Percentiles rank a stretch among this genome's conserved stretches.
These are phyloP conservation scores for Cheilinus undulatus DNA, from an alignment of 2,113 vertebrate species.

Conservation along the genomic window DNA sequence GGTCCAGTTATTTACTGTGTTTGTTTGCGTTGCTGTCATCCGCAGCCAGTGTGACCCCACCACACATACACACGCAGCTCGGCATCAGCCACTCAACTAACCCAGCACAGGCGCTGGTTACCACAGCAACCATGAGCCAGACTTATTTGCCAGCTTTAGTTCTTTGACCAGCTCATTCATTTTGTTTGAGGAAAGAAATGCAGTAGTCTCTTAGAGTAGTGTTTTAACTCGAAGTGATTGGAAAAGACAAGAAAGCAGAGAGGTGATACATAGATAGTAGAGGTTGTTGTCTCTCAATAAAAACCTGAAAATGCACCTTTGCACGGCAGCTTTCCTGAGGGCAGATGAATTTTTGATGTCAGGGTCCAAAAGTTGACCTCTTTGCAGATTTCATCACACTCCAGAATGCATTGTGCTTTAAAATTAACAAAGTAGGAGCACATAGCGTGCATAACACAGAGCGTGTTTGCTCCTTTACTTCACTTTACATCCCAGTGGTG, in stretches of 20 bases:
- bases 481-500: slow-evolving; percentile 22
- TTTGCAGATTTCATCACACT: slow-evolving; percentile 6
- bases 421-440: not conserved
- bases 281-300: not conserved
- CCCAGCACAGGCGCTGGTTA: slow-evolving; percentile 59
- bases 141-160: slow-evolving; percentile 57
- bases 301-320: slow-evolving; percentile 7
- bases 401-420: not conserved
- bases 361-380: slow-evolving; percentile 13
- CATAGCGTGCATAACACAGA: not conserved
- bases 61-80: slow-evolving; percentile 14
- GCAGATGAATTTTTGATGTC: slow-evolving; percentile 30
- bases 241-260: not conserved
- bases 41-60: slow-evolving; percentile 39
- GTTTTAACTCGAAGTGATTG: not conserved
- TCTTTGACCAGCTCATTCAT: slow-evolving; percentile 45
- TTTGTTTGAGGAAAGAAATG: slow-evolving; percentile 21
- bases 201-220: slow-evolving; percentile 11
- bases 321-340: not conserved
- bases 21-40: slow-evolving; percentile 64
- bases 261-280: not conserved
- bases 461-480: slow-evolving; percentile 10
- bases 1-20: slow-evolving; percentile 42
- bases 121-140: slow-evolving; percentile 73
- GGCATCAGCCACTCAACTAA: slow-evolving; percentile 47